A percentile compares a stretch with the other conserved stretches of the same genome.
Evolutionary conservation across 2,888 invertebrate species (phyloP).

Genomic region (Sphaerophoria taeniata): DNA sequence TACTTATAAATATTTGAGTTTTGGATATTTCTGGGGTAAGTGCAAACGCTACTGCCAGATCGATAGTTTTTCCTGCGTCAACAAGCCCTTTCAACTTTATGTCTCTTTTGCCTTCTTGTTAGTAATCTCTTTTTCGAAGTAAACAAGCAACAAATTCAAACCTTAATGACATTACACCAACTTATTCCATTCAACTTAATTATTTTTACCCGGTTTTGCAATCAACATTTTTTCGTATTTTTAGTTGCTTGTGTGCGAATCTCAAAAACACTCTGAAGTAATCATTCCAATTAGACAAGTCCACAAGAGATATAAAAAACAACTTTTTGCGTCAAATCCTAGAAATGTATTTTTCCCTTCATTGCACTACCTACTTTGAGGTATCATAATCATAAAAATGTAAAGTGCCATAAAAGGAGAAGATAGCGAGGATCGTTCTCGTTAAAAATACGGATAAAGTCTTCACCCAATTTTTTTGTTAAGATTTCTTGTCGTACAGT

Average conservation of each 20-base stretch:
- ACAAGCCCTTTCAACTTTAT: too few relatives aligned
- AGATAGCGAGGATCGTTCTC: background rate
- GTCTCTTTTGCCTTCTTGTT: too few relatives aligned
- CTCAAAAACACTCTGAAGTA: conserved; percentile 6
- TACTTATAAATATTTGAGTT: too few relatives aligned
- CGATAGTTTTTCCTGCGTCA: too few relatives aligned
- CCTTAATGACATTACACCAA: background rate
- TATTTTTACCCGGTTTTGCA: conserved; percentile 14
- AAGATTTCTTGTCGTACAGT: background rate
- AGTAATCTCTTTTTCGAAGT: background rate
- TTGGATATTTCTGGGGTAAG: too few relatives aligned
- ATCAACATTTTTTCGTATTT: background rate
- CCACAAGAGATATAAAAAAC: background rate
- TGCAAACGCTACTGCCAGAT: too few relatives aligned
- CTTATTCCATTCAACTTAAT: background rate
- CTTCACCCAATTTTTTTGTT: conserved; percentile 10
- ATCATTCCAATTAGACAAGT: conserved; percentile 20
- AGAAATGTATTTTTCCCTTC: background rate
- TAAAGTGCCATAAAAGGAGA: conserved; percentile 18
- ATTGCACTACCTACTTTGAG: conserved; percentile 15
- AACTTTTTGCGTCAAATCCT: background rate
- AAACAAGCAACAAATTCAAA: background rate
- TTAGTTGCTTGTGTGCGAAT: background rate
- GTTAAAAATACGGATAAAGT: conserved; percentile 6
- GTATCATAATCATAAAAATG: conserved; percentile 28